Percentiles rank a stretch among this genome's conserved stretches.
Evolutionary conservation across 2,113 vertebrate genomes (phyloP).

Genomic region (cattle (Bos taurus)): ARS-UCD2.0 NC_037329.1:27652501-27653000

Average conservation of each 20-base stretch:
- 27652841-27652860: not conserved
- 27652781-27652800: not conserved
- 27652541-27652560: not conserved
- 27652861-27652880: not conserved
- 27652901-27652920: not conserved
- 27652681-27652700: not conserved
- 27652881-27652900: not conserved
- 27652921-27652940: not conserved
- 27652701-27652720: not conserved
- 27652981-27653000: not conserved
- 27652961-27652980: not conserved
- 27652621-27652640: not conserved
- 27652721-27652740: not conserved
- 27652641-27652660: not conserved
- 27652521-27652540: not conserved
- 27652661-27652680: not conserved
- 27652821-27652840: not conserved
- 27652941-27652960: not conserved
- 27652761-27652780: not conserved
- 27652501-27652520: not conserved
- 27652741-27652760: not conserved
- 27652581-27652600: not conserved
- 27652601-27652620: not conserved
- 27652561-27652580: not conserved
- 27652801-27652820: not conserved